phyloP scores from a whole-genome alignment of 2,113 vertebrate genomes.

The Oncorhynchus clarkii region DNA sequence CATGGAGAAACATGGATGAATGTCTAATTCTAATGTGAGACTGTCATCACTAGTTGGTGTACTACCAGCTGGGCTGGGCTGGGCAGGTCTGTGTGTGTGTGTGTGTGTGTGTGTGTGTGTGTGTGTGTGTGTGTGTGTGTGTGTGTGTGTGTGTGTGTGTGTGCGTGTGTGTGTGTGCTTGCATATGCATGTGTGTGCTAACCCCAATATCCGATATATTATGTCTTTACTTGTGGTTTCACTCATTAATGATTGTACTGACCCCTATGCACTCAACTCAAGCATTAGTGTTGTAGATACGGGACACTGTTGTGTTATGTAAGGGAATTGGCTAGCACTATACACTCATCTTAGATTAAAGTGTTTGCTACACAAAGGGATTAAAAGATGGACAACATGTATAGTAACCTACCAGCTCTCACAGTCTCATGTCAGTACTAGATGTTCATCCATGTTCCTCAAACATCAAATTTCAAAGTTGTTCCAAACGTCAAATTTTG shows the following conservation, averaged over 20 bases:
- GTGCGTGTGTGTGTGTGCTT: background rate
- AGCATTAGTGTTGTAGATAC: background rate
- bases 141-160: constrained; percentile 26
- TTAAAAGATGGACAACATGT: background rate
- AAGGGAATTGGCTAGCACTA: too few relatives aligned
- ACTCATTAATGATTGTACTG: too few relatives aligned
- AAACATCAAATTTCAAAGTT: too few relatives aligned
- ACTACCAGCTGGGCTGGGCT: constrained; percentile 41
- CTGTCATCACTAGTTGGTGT: constrained; percentile 52
- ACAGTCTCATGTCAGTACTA: too few relatives aligned
- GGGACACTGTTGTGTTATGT: too few relatives aligned
- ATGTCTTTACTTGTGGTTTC: background rate
- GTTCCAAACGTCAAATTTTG: too few relatives aligned
- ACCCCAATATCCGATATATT: background rate
- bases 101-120: constrained; percentile 10
- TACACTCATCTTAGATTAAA: background rate
- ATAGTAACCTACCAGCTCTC: too few relatives aligned
- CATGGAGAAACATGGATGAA: too few relatives aligned
- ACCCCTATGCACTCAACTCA: too few relatives aligned
- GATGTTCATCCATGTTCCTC: too few relatives aligned
- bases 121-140: constrained; percentile 12
- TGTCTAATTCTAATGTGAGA: constrained; percentile 11
- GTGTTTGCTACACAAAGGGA: constrained; percentile 6
- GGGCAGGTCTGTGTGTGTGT: constrained; percentile 1
- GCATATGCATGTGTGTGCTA: background rate